Conservation (phyloP, 2,888 invertebrate genomes). For the Clitarchus hookeri region DNA sequence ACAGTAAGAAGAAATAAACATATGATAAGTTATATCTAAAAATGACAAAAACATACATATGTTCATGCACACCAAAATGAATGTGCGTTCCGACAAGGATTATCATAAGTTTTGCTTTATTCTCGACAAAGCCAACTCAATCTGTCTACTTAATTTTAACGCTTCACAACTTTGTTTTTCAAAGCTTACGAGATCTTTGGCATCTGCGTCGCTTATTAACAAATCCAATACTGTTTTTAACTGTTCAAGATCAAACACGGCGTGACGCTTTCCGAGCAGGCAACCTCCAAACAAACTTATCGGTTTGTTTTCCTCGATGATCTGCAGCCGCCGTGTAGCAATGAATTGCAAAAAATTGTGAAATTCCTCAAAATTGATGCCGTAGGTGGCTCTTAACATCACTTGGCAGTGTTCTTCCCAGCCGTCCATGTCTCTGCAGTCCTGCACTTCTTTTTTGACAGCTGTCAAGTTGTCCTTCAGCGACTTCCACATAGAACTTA, state of each 20-base stretch:
- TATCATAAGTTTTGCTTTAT: background rate
- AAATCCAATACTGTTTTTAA: slow-evolving; percentile 53
- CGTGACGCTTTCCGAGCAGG: slow-evolving; percentile 56
- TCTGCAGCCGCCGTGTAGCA: slow-evolving; percentile 61
- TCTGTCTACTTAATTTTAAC: background rate
- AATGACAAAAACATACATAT: too few relatives aligned
- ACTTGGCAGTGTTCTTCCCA: slow-evolving; percentile 81
- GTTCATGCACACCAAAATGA: too few relatives aligned
- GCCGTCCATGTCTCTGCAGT: slow-evolving; percentile 73
- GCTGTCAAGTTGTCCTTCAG: slow-evolving; percentile 65
- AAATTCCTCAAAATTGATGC: slow-evolving; percentile 75
- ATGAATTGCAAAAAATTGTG: slow-evolving; percentile 69
- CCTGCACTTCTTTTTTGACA: slow-evolving; percentile 78
- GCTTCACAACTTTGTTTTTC: slow-evolving; percentile 27
- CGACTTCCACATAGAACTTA: slow-evolving; percentile 71
- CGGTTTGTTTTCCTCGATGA: slow-evolving; percentile 52
- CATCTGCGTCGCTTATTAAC: slow-evolving; percentile 33
- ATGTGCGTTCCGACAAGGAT: too few relatives aligned
- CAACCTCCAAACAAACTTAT: slow-evolving; percentile 54
- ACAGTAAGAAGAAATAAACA: too few relatives aligned
- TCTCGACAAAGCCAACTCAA: background rate
- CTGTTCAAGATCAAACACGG: slow-evolving; percentile 56
- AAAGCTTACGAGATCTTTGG: slow-evolving; percentile 33
- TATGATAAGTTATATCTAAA: too few relatives aligned
- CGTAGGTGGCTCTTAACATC: slow-evolving; percentile 75